Percentiles rank a stretch among this genome's conserved stretches.
These are phyloP conservation scores for Helostoma temminkii DNA, from an alignment of 2,797 vertebrate genomes.

Conservation along the genomic window DNA sequence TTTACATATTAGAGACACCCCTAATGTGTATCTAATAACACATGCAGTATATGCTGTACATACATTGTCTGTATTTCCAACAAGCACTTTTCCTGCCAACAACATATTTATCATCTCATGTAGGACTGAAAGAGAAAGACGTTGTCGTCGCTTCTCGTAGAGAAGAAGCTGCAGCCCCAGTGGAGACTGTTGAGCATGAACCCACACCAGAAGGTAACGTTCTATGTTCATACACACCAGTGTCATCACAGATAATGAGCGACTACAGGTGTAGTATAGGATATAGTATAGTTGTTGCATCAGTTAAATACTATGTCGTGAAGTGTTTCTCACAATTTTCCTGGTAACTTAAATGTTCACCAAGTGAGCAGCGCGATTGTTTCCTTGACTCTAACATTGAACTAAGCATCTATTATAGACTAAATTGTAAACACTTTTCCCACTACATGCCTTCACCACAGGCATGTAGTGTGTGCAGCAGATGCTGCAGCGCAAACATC, in stretches of 20 bases:
- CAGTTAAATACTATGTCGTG: no score
- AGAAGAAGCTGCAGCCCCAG: slow-evolving; percentile 47
- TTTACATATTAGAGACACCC: neutral
- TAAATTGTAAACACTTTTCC: no score
- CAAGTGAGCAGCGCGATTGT: no score
- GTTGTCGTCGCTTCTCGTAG: slow-evolving; percentile 45
- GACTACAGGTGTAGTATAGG: neutral
- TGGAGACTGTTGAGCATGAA: slow-evolving; percentile 47
- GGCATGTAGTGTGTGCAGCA: no score
- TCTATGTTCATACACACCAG: neutral
- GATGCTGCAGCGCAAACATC: no score
- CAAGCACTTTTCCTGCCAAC: slow-evolving; percentile 35
- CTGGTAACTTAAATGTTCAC: no score
- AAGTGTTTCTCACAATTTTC: no score
- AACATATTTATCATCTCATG: slow-evolving; percentile 61
- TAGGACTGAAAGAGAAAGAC: slow-evolving; percentile 83
- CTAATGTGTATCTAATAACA: neutral
- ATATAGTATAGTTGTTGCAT: no score
- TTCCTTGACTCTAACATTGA: no score
- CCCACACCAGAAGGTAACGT: slow-evolving; percentile 72
- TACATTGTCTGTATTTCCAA: neutral
- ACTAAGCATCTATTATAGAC: no score
- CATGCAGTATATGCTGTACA: neutral
- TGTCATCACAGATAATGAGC: neutral
- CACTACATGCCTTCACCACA: neutral